phyloP scores from a whole-genome alignment of 2,797 vertebrate genomes.

The Enteromius mattozi region DNA sequence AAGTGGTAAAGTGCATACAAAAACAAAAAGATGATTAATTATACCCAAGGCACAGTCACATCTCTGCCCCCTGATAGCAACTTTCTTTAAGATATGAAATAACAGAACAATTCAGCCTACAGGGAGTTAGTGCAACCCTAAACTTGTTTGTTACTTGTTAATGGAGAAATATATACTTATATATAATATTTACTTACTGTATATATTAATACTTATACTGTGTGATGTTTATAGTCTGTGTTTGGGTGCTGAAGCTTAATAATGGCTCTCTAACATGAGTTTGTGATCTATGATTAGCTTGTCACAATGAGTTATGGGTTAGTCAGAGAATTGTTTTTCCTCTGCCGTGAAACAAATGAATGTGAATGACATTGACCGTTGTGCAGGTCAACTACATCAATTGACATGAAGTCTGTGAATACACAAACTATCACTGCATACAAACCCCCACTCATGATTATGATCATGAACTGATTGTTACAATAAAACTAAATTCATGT shows the following conservation, averaged over 20 bases:
- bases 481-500: not conserved
- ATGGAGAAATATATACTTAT: not conserved
- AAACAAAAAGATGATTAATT: constrained; percentile 23
- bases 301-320: not conserved
- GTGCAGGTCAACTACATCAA: not conserved
- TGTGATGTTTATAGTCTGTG: not conserved
- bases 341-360: not conserved
- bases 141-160: not conserved
- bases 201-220: not conserved
- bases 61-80: constrained; percentile 1
- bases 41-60: constrained; percentile 22
- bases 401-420: not conserved
- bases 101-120: not conserved
- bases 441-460: not conserved
- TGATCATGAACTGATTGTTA: not conserved
- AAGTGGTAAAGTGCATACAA: not conserved
- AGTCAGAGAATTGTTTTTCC: not conserved
- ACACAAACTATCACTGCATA: not conserved
- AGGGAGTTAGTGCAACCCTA: not conserved
- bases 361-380: not conserved
- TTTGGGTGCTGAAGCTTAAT: not conserved
- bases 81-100: not conserved
- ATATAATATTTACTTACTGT: too few species aligned
- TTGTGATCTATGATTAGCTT: not conserved
- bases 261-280: constrained; percentile 1